Percentiles rank a stretch among this genome's conserved stretches.
Conservation (phyloP, 2,113 vertebrate species). For the Verasper variegatus region DNA sequence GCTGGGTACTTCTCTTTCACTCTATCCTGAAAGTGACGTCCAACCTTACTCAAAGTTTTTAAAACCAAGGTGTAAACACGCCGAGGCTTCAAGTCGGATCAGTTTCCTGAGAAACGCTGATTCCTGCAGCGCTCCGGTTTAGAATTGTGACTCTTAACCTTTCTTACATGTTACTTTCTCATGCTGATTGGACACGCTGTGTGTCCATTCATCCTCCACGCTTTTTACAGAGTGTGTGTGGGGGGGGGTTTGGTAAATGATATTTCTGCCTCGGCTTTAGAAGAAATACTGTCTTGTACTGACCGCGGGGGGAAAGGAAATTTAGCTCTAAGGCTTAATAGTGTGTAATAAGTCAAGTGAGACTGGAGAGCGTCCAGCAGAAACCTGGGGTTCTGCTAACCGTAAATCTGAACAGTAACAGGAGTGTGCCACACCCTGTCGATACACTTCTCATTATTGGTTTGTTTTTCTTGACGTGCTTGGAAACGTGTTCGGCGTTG, state of each 20-base stretch:
- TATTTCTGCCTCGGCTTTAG: slow-evolving; percentile 6
- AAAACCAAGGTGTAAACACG: neutral
- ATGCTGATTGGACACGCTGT: neutral
- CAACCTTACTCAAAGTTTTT: neutral
- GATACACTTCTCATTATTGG: neutral
- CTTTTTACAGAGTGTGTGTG: neutral
- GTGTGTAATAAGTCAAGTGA: slow-evolving; percentile 36
- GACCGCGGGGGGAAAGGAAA: neutral
- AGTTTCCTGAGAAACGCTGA: slow-evolving; percentile 1
- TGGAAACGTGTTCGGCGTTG: slow-evolving; percentile 1
- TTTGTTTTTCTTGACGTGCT: slow-evolving; percentile 1
- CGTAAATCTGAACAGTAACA: slow-evolving; percentile 46
- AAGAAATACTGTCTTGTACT: slow-evolving; percentile 4
- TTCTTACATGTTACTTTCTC: neutral
- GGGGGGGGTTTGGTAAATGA: slow-evolving; percentile 12
- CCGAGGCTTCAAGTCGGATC: neutral
- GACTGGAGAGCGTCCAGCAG: slow-evolving; percentile 19
- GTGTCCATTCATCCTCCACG: neutral
- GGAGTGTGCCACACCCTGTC: slow-evolving; percentile 6
- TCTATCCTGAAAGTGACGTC: neutral
- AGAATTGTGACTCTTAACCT: slow-evolving; percentile 18
- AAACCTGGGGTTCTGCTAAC: slow-evolving; percentile 16
- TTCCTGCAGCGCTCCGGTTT: slow-evolving; percentile 1
- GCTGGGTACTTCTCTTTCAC: neutral
- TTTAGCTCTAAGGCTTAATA: neutral